Conservation (phyloP, 2,797 vertebrate genomes). For the Poeciliopsis paucimaculata region DNA sequence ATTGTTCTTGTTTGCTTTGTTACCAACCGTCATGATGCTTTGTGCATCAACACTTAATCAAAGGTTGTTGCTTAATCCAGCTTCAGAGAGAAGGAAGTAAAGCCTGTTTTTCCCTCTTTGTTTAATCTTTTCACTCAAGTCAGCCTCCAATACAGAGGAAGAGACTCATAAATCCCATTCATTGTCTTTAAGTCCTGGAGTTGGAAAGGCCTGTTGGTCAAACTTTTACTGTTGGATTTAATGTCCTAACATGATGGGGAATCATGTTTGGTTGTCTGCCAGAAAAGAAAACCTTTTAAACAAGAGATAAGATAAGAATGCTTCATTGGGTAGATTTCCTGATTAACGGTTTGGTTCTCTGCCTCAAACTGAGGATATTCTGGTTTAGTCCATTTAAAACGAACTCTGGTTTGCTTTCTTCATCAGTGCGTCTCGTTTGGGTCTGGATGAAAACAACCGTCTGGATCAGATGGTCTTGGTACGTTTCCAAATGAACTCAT, state of each 20-base stretch:
- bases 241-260: background rate
- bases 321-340: background rate
- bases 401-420: background rate
- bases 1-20: conserved; percentile 42
- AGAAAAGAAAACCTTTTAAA: background rate
- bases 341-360: background rate
- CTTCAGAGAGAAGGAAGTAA: conserved; percentile 42
- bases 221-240: background rate
- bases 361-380: background rate
- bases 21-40: conserved; percentile 10
- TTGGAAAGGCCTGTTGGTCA: background rate
- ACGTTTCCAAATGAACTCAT: background rate
- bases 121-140: background rate
- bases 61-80: conserved; percentile 41
- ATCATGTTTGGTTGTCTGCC: background rate
- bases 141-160: conserved; percentile 9
- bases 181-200: conserved; percentile 4
- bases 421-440: background rate
- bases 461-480: background rate
- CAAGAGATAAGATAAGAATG: background rate
- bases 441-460: background rate
- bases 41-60: conserved; percentile 27
- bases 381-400: background rate
- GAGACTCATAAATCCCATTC: conserved; percentile 27
- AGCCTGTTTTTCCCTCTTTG: conserved; percentile 8